Conservation (phyloP, 2,888 invertebrate genomes). For the Phytoseiulus persimilis region DNA sequence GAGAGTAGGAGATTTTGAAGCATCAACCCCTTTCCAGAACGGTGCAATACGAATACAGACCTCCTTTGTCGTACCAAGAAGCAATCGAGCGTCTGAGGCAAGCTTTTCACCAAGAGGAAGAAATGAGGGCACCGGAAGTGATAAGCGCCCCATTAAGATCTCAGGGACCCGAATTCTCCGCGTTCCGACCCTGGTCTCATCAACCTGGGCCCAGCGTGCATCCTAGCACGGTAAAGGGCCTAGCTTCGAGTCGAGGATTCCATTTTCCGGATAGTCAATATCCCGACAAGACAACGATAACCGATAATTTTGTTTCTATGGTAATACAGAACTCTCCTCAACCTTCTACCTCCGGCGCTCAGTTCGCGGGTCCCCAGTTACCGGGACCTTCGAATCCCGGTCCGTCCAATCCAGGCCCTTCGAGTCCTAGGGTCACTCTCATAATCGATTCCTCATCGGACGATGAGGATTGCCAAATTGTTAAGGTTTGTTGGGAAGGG, state of each 20-base stretch:
- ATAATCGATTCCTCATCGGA: conserved; percentile 29
- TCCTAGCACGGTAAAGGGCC: background rate
- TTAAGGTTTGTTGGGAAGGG: conserved; percentile 13
- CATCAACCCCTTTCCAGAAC: conserved; percentile 9
- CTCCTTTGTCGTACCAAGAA: conserved; percentile 27
- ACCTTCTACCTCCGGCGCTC: conserved; percentile 22
- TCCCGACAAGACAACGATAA: too few species aligned
- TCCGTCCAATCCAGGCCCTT: background rate
- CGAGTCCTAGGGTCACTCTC: conserved; percentile 6
- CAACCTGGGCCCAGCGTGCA: conserved; percentile 43
- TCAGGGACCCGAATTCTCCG: conserved; percentile 32
- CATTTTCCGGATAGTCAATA: too few species aligned
- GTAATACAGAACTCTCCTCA: conserved; percentile 26
- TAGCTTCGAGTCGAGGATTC: too few species aligned
- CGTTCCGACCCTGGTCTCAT: conserved; percentile 41
- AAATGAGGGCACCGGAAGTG: conserved; percentile 26
- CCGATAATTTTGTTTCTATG: too few species aligned
- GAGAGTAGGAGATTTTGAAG: background rate
- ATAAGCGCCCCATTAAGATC: conserved; percentile 12
- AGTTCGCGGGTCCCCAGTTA: background rate
- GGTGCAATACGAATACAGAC: conserved; percentile 26
- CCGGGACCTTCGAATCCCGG: background rate
- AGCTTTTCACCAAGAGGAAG: conserved; percentile 11
- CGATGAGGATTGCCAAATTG: conserved; percentile 31
- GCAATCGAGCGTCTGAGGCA: conserved; percentile 6